A percentile compares a stretch with the other conserved stretches of the same genome.
These are phyloP conservation scores for Prunella himalayana DNA, from an alignment of 2,113 vertebrate species.

Conservation along the genomic window DNA sequence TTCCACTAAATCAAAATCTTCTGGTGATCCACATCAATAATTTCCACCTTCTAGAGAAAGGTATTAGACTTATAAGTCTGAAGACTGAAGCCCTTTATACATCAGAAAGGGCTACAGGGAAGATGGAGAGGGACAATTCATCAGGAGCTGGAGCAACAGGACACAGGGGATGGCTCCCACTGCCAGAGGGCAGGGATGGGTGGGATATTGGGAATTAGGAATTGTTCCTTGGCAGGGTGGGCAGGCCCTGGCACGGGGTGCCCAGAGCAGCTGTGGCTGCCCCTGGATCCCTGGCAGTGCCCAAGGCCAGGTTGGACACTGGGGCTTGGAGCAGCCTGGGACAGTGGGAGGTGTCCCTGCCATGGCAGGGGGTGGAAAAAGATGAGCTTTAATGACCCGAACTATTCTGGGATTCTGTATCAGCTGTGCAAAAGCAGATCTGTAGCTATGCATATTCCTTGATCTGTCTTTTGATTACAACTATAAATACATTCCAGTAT, in stretches of 20 bases:
- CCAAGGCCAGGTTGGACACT: not conserved
- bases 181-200: not conserved
- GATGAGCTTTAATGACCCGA: not conserved
- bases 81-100: not conserved
- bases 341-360: not conserved
- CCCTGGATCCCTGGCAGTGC: not conserved
- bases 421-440: not conserved
- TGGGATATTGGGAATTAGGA: not conserved
- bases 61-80: not conserved
- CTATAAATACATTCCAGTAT: not conserved
- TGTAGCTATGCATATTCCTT: not conserved
- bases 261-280: not conserved
- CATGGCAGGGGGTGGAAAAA: accelerated
- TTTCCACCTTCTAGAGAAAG: not conserved
- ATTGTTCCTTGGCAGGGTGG: not conserved
- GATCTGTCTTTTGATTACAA: not conserved
- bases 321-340: not conserved
- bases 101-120: not conserved
- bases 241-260: not conserved
- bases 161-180: not conserved
- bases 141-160: not conserved
- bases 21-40: not conserved
- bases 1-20: not conserved
- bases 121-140: not conserved
- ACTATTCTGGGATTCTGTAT: no score